Evolutionary conservation across 2,888 invertebrate species (phyloP).

Genomic region (Neocrepidodera transversa): DNA sequence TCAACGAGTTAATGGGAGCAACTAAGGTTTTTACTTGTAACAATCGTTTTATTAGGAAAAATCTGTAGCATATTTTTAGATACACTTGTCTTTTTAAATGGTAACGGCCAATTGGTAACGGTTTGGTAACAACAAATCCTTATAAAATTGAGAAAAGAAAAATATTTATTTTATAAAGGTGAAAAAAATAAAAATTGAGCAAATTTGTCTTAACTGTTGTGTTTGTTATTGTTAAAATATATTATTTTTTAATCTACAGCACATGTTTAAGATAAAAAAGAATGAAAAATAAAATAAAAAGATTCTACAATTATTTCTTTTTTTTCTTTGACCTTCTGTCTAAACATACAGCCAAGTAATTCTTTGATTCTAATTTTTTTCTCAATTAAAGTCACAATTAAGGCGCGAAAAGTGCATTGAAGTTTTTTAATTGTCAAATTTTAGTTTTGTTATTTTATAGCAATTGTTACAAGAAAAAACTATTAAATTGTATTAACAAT

Average conservation of each 20-base stretch:
- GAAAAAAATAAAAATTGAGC: neutral
- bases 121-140: neutral
- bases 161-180: neutral
- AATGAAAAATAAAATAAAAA: too few species aligned
- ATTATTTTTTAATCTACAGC: too few species aligned
- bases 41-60: neutral
- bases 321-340: neutral
- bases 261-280: too few species aligned
- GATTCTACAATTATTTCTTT: too few species aligned
- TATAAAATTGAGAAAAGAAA: neutral
- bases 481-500: neutral
- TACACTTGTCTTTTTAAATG: neutral
- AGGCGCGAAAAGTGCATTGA: too few species aligned
- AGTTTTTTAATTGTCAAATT: too few species aligned
- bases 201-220: too few species aligned
- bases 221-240: neutral
- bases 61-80: neutral
- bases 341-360: neutral
- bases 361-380: neutral
- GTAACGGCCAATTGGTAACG: conserved; percentile 3
- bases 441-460: neutral
- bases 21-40: neutral
- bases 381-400: too few species aligned
- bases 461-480: conserved; percentile 16
- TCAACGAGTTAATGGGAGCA: neutral